A percentile compares a stretch with the other conserved stretches of the same genome.
These are phyloP conservation scores for Neocloeon triangulifer DNA, from an alignment of 1,140 invertebrate genomes.

Conservation along the genomic window DNA sequence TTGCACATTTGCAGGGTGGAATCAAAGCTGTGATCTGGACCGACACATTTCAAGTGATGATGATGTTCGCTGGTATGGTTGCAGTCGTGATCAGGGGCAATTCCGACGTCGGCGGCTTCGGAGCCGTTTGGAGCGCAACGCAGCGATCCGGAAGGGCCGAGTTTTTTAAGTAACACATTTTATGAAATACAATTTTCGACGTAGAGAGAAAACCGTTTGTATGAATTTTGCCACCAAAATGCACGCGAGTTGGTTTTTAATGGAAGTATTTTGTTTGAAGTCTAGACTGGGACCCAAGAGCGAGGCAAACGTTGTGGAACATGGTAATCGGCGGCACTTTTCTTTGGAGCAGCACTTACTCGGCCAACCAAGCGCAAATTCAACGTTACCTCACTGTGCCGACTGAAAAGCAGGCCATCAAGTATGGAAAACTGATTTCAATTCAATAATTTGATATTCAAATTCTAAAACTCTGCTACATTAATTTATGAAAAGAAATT, in stretches of 20 bases:
- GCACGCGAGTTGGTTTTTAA: not conserved
- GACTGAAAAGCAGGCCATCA: constrained; percentile 7
- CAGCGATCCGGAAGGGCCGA: constrained; percentile 16
- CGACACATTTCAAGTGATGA: constrained; percentile 24
- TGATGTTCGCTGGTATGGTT: constrained; percentile 25
- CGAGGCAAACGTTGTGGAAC: constrained; percentile 27
- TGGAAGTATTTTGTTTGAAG: constrained; percentile 11
- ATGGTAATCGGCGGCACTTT: constrained; percentile 27
- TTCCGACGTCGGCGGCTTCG: constrained; percentile 20
- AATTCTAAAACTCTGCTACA: too few species aligned
- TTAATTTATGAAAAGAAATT: too few species aligned
- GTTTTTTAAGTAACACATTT: constrained; percentile 20
- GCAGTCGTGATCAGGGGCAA: constrained; percentile 21
- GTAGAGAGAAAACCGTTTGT: too few species aligned
- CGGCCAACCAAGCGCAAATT: constrained; percentile 33
- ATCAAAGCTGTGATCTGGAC: constrained; percentile 33
- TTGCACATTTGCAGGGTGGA: constrained; percentile 18
- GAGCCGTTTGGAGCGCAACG: constrained; percentile 17
- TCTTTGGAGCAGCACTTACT: constrained; percentile 29
- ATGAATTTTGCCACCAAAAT: too few species aligned
- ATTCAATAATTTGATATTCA: too few species aligned
- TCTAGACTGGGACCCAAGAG: constrained; percentile 21
- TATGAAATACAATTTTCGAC: too few species aligned
- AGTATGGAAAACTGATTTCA: constrained; percentile 7
- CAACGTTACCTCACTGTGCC: constrained; percentile 24